A percentile compares a stretch with the other conserved stretches of the same genome.
Conservation (phyloP, 2,888 invertebrate genomes). For the Thalpophila matura region DNA sequence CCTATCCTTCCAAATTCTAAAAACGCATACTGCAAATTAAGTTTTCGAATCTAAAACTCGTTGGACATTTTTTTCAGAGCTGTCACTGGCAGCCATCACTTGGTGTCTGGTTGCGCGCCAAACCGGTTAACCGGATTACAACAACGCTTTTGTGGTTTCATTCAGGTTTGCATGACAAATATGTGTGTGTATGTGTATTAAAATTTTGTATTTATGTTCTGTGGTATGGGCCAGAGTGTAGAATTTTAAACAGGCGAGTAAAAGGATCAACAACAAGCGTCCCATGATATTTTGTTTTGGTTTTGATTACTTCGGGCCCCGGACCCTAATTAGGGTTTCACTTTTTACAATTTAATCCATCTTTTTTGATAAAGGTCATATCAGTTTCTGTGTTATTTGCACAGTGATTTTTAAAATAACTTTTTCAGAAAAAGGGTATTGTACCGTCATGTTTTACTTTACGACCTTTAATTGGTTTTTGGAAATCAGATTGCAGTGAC, state of each 20-base stretch:
- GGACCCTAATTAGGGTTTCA: slow-evolving; percentile 54
- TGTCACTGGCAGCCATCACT: slow-evolving; percentile 72
- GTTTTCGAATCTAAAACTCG: slow-evolving; percentile 47
- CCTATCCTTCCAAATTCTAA: slow-evolving; percentile 1
- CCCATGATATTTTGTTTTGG: slow-evolving; percentile 62
- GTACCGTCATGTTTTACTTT: too few relatives aligned
- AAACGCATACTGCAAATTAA: slow-evolving; percentile 44
- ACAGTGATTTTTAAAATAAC: slow-evolving; percentile 24
- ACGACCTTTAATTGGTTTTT: too few relatives aligned
- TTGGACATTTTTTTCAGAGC: slow-evolving; percentile 58
- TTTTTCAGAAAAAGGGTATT: slow-evolving; percentile 3
- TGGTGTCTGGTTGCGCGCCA: slow-evolving; percentile 73
- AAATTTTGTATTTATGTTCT: slow-evolving; percentile 69
- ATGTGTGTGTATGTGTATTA: slow-evolving; percentile 66
- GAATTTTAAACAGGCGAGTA: slow-evolving; percentile 65
- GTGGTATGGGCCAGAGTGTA: slow-evolving; percentile 46
- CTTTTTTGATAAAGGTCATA: slow-evolving; percentile 50
- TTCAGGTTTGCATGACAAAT: slow-evolving; percentile 70
- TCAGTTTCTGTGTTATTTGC: slow-evolving; percentile 38
- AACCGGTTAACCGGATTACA: slow-evolving; percentile 79
- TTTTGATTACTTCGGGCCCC: slow-evolving; percentile 57
- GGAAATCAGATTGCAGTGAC: too few relatives aligned
- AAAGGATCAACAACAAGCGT: slow-evolving; percentile 47
- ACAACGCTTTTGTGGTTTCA: slow-evolving; percentile 75
- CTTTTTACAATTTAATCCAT: slow-evolving; percentile 52